Percentiles rank a stretch among this genome's conserved stretches.
Conservation (phyloP, 2,113 vertebrate genomes). For the Crotalus viridis region DNA sequence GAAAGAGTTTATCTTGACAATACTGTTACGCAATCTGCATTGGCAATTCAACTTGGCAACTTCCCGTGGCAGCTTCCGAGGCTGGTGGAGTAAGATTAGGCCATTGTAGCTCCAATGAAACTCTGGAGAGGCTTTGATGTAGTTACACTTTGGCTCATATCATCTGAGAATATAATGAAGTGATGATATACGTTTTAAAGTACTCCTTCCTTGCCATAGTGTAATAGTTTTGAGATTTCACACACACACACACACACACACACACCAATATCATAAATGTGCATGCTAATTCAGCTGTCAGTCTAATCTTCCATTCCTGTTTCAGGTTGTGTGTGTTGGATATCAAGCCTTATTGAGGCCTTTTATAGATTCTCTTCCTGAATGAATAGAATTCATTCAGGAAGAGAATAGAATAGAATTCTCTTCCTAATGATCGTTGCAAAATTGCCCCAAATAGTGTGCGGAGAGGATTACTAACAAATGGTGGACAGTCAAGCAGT, state of each 20-base stretch:
- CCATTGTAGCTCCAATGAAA: not conserved
- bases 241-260: not conserved
- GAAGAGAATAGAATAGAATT: not conserved
- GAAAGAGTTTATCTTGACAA: not conserved
- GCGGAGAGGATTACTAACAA: not conserved
- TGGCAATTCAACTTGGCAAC: slow-evolving; percentile 8
- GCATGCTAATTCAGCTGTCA: not conserved
- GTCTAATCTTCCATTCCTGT: not conserved
- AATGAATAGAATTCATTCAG: too few species aligned
- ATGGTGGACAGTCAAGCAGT: not conserved
- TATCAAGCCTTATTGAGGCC: not conserved
- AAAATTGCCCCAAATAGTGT: not conserved
- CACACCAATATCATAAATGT: not conserved
- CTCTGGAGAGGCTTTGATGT: slow-evolving; percentile 11
- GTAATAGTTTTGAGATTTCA: not conserved
- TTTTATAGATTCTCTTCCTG: not conserved
- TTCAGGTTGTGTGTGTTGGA: not conserved
- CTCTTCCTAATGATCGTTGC: not conserved
- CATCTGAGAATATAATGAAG: not conserved
- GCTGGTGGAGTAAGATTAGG: slow-evolving; percentile 11
- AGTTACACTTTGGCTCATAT: slow-evolving; percentile 12
- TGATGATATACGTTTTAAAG: not conserved
- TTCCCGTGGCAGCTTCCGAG: not conserved
- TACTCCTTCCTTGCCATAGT: not conserved
- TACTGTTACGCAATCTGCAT: not conserved